Base-by-base conservation (phyloP, 2,888 invertebrate species). In the Conistra vaccinii region DNA sequence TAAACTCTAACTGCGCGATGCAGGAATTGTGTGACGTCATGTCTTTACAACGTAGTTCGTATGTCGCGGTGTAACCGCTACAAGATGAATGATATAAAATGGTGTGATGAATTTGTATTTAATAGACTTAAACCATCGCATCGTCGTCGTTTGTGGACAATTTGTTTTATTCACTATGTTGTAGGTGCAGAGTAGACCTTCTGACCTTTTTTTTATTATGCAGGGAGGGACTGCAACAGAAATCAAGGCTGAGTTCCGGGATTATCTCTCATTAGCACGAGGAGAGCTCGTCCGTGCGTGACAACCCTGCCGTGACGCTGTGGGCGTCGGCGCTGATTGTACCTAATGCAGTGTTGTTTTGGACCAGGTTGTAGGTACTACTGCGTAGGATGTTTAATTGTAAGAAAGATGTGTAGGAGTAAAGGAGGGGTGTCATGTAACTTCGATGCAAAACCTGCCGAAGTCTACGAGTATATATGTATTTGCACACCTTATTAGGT, bases 191-290 rank as follows among this genome's bases (percentile, higher is more conserved):
- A 76, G 1, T 81, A 9, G 2, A n/a, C 1, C 26, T 85, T 63
- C 85, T 85, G 72, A 26, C 1, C 4, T 1, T 9, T 14, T 1
- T 0, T n/a, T 0, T 6, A 14, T 42, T 0, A 9, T 9, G 12
- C 10, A 26, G 71, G 69, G 71, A 73, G 83, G 76, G 80, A 72
- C 53, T 78, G 81, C 76, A 87, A 75, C 84, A 79, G 83, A 87
- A 81, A 82, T 76, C 73, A 79, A 78, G 76, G 79, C 88, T 76
- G 84, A 87, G 86, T 88, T 88, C 74, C 83, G 81, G 94, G 95
- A 95, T 95, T 95, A 95, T 93, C 92, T 92, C 93, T 94, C 93
- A 95, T 95, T 95, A 95, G 93, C 89, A 90, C 90, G 89, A 91
- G 90, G 81, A 84, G 84, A 81, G 87, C 87, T 90, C 90, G 91